Evolutionary conservation across 2,888 invertebrate genomes (phyloP).

Genomic region (Coenonympha glycerion): DNA sequence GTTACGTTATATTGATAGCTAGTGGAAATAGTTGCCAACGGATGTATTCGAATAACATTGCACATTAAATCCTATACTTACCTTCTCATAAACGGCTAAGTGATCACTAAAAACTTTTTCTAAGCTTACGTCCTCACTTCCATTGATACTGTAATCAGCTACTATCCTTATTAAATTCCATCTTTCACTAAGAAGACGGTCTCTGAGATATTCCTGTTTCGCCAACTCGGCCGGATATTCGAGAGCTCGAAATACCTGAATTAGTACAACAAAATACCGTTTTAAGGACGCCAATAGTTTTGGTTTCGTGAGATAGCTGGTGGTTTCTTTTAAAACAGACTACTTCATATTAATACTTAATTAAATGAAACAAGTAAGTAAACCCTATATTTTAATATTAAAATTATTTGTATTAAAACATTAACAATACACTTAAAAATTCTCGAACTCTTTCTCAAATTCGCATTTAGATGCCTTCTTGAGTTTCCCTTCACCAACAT

Average conservation of each 20-base stretch:
- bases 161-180: conserved; percentile 77
- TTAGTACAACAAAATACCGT: conserved; percentile 21
- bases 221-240: conserved; percentile 86
- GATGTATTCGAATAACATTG: not conserved
- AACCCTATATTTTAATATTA: not conserved
- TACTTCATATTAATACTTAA: not conserved
- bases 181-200: conserved; percentile 76
- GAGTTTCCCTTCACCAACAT: conserved; percentile 71
- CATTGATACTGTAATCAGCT: conserved; percentile 73
- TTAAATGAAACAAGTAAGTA: not conserved
- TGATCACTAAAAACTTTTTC: conserved; percentile 67
- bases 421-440: conserved; percentile 69
- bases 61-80: conserved; percentile 28
- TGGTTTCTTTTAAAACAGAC: no score
- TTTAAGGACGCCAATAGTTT: not conserved
- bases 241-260: conserved; percentile 84
- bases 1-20: not conserved
- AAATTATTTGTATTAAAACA: not conserved
- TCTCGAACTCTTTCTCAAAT: conserved; percentile 79
- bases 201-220: conserved; percentile 78
- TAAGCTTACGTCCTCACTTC: conserved; percentile 73
- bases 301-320: not conserved
- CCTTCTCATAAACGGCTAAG: conserved; percentile 62
- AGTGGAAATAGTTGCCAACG: not conserved
- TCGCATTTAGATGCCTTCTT: conserved; percentile 64